Percentiles rank a stretch among this genome's conserved stretches.
Evolutionary conservation across 2,113 vertebrate species (phyloP).

Genomic region (Corythornis cristatus): DNA sequence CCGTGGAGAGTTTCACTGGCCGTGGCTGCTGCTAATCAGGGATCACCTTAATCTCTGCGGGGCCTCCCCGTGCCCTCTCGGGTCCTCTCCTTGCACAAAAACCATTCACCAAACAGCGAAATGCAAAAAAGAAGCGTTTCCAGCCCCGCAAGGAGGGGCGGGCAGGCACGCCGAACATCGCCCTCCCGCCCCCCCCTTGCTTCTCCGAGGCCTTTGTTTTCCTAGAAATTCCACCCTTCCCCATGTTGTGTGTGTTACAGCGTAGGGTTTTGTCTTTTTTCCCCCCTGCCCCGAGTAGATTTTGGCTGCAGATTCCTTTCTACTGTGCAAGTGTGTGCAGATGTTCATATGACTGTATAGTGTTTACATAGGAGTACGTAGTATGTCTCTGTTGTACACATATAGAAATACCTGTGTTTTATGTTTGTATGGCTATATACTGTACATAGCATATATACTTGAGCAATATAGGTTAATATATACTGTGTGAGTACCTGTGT

Average conservation of each 20-base stretch:
- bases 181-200: background rate
- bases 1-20: background rate
- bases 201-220: background rate
- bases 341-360: background rate
- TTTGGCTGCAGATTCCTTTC: background rate
- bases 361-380: background rate
- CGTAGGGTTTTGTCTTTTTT: background rate
- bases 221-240: background rate
- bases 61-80: accelerated
- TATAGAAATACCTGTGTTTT: slow-evolving; percentile 31
- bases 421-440: slow-evolving; percentile 40
- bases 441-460: slow-evolving; percentile 62
- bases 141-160: background rate
- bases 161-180: background rate
- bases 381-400: background rate
- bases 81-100: background rate
- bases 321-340: background rate
- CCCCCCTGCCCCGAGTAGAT: background rate
- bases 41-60: background rate
- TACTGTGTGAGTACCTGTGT: background rate
- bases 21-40: background rate
- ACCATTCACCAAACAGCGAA: background rate
- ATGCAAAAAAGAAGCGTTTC: background rate
- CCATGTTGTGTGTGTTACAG: background rate
- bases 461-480: slow-evolving; percentile 66